Evolutionary conservation across 1,140 invertebrate genomes (phyloP).

Genomic region (Meloidogyne exigua): DNA sequence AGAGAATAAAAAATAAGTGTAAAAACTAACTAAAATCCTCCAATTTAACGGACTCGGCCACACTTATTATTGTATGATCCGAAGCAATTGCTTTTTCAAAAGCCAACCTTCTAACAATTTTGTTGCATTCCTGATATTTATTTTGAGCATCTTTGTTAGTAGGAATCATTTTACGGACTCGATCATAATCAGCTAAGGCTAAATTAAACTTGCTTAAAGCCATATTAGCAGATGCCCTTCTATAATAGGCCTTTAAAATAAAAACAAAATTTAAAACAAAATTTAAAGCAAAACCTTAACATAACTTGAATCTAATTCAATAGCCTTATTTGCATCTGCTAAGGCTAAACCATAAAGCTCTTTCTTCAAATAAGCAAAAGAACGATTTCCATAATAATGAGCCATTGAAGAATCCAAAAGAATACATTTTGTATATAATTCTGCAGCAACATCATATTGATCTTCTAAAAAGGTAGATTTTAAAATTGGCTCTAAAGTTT

Average conservation of each 20-base stretch:
- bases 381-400: conserved; percentile 80
- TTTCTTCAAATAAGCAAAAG: conserved; percentile 80
- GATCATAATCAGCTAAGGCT: conserved; percentile 92
- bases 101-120: conserved; percentile 87
- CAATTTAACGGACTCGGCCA: conserved; percentile 82
- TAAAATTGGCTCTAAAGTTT: not conserved
- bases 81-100: conserved; percentile 96
- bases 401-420: conserved; percentile 78
- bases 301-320: conserved; percentile 37
- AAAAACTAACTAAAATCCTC: conserved; percentile 81
- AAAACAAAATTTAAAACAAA: not conserved
- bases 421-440: conserved; percentile 86
- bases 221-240: conserved; percentile 89
- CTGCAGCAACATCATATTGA: conserved; percentile 82
- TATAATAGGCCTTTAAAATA: conserved; percentile 71
- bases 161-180: conserved; percentile 83
- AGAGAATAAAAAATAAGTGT: no score
- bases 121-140: conserved; percentile 91
- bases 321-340: conserved; percentile 82
- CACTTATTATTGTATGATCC: conserved; percentile 80
- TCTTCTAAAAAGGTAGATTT: conserved; percentile 73
- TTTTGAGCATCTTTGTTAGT: conserved; percentile 87
- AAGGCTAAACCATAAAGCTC: conserved; percentile 73
- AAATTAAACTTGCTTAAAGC: conserved; percentile 93
- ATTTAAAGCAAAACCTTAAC: conserved; percentile 71